Evolutionary conservation across 2,888 invertebrate species (phyloP).

Genomic region (Nasonia oneida): DNA sequence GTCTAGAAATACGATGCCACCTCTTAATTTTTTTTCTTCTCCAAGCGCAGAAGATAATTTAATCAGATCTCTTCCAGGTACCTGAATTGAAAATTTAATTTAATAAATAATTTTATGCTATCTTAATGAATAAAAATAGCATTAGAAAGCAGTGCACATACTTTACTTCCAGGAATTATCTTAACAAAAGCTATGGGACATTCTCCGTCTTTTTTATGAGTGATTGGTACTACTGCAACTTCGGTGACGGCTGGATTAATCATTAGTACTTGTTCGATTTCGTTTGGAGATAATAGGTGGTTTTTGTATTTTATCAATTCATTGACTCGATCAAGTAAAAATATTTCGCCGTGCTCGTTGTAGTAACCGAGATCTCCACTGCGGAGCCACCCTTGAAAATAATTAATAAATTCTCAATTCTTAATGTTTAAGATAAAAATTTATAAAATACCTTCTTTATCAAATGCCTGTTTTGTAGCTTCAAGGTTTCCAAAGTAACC

Average conservation of each 20-base stretch:
- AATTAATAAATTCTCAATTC: not conserved
- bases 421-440: not conserved
- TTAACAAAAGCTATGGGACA: slow-evolving; percentile 72
- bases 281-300: slow-evolving; percentile 70
- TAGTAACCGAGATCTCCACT: slow-evolving; percentile 73
- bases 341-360: slow-evolving; percentile 71
- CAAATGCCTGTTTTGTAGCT: slow-evolving; percentile 62
- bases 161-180: slow-evolving; percentile 25
- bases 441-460: slow-evolving; percentile 58
- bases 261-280: slow-evolving; percentile 70
- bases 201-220: slow-evolving; percentile 68
- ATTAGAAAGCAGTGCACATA: not conserved
- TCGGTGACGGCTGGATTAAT: slow-evolving; percentile 70
- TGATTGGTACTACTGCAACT: slow-evolving; percentile 70
- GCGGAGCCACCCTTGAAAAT: slow-evolving; percentile 70
- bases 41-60: slow-evolving; percentile 66
- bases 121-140: too few relatives aligned
- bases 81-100: slow-evolving; percentile 61
- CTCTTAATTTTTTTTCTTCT: slow-evolving; percentile 69
- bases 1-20: slow-evolving; percentile 70
- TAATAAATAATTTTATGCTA: not conserved
- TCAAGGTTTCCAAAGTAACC: slow-evolving; percentile 61
- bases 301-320: slow-evolving; percentile 73
- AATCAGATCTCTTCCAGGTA: slow-evolving; percentile 69
- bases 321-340: slow-evolving; percentile 71